A percentile compares a stretch with the other conserved stretches of the same genome.
These are phyloP conservation scores for Pseudolaguvia tuberculata DNA, from an alignment of 2,113 vertebrate species.

Conservation along the genomic window DNA sequence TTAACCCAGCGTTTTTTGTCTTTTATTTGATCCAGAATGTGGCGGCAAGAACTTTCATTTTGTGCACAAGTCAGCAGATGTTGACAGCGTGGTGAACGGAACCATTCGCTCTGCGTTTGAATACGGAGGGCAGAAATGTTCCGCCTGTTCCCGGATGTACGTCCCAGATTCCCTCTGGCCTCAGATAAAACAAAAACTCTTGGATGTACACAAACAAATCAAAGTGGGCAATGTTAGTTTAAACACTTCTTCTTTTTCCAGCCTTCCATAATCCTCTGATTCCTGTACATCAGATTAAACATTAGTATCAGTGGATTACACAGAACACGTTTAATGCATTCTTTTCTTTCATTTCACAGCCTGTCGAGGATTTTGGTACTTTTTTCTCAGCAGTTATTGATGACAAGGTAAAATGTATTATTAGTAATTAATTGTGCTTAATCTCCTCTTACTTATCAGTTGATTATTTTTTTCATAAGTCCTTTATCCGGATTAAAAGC, in stretches of 20 bases:
- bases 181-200: slow-evolving; percentile 75
- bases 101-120: slow-evolving; percentile 92
- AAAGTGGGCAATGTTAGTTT: slow-evolving; percentile 85
- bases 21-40: slow-evolving; percentile 72
- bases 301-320: background rate
- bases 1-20: too few species aligned
- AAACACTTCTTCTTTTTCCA: background rate
- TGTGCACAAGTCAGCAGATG: slow-evolving; percentile 80
- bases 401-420: slow-evolving; percentile 73
- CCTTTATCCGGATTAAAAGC: slow-evolving; percentile 78
- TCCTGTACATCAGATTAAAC: background rate
- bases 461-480: slow-evolving; percentile 62
- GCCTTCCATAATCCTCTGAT: background rate
- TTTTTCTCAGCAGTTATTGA: slow-evolving; percentile 94
- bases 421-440: too few species aligned
- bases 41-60: slow-evolving; percentile 98
- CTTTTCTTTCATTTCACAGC: slow-evolving; percentile 66
- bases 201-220: slow-evolving; percentile 76
- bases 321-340: background rate
- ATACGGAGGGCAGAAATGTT: slow-evolving; percentile 93
- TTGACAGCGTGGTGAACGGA: slow-evolving; percentile 80
- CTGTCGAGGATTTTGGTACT: slow-evolving; percentile 78
- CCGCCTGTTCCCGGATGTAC: slow-evolving; percentile 93
- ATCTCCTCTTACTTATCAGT: too few species aligned
- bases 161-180: slow-evolving; percentile 83